These are phyloP conservation scores for Cephus rjabovi DNA, from an alignment of 2,888 invertebrate genomes.

Conservation along the genomic window DNA sequence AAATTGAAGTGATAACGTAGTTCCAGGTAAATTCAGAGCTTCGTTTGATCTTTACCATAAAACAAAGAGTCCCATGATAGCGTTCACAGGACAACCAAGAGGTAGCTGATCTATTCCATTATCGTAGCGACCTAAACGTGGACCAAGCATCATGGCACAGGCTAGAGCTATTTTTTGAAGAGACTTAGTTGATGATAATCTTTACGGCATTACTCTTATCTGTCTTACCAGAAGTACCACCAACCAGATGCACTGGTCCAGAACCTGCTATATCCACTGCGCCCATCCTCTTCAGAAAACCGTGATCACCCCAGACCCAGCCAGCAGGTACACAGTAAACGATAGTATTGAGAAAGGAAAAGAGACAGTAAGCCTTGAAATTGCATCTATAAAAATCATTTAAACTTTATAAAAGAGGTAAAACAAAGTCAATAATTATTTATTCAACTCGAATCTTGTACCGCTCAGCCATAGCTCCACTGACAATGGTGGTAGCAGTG, in stretches of 20 bases:
- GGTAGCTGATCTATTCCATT: conserved; percentile 81
- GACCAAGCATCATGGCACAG: conserved; percentile 90
- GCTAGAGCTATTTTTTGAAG: conserved; percentile 74
- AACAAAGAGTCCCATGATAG: conserved; percentile 91
- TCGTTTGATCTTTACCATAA: conserved; percentile 73
- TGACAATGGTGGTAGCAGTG: conserved; percentile 91
- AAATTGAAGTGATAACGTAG: conserved; percentile 9
- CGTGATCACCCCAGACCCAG: conserved; percentile 92
- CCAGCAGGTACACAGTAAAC: conserved; percentile 95
- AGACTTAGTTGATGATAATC: neutral
- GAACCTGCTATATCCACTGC: conserved; percentile 94
- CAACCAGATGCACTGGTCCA: conserved; percentile 90
- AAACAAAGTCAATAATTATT: neutral
- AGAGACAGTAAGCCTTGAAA: conserved; percentile 91
- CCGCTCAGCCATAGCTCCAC: conserved; percentile 96
- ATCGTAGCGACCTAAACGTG: conserved; percentile 86
- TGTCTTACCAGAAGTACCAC: conserved; percentile 70
- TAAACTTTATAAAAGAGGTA: neutral
- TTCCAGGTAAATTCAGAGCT: neutral
- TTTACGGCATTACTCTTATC: neutral
- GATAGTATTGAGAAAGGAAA: conserved; percentile 88
- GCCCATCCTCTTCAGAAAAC: conserved; percentile 85
- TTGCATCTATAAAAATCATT: conserved; percentile 75
- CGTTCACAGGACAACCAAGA: conserved; percentile 89
- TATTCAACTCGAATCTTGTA: conserved; percentile 52